phyloP scores from a whole-genome alignment of 1,140 invertebrate species.

The Eueides isabella region DNA sequence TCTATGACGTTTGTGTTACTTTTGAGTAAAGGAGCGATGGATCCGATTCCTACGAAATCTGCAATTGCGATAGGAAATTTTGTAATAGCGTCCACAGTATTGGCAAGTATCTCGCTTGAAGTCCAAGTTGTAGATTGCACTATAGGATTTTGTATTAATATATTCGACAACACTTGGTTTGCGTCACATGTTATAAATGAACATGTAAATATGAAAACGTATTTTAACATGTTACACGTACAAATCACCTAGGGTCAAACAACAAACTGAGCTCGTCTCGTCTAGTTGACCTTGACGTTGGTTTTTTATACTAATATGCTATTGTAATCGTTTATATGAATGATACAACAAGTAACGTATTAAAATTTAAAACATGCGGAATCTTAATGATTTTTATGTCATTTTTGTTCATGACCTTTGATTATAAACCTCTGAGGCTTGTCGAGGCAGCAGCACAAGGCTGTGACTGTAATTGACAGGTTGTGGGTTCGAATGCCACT shows the following conservation, averaged over 20 bases:
- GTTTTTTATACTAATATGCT: constrained; percentile 8
- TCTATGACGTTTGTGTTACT: constrained; percentile 19
- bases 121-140: constrained; percentile 17
- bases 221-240: constrained; percentile 22
- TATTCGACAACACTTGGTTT: constrained; percentile 8
- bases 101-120: constrained; percentile 13
- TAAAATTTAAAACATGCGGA: constrained; percentile 14
- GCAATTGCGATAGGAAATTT: constrained; percentile 23
- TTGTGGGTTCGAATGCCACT: too few species aligned
- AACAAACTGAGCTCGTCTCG: constrained; percentile 20
- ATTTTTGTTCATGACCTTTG: background rate
- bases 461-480: too few species aligned
- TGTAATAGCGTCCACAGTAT: constrained; percentile 14
- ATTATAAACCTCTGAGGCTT: too few species aligned
- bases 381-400: background rate
- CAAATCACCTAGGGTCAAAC: background rate
- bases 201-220: constrained; percentile 13
- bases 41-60: background rate
- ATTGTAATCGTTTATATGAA: background rate
- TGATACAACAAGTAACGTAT: background rate
- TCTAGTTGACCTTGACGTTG: constrained; percentile 15
- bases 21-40: constrained; percentile 8
- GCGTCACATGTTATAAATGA: constrained; percentile 13
- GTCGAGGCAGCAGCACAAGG: too few species aligned
- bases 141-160: constrained; percentile 23